Percentiles rank a stretch among this genome's conserved stretches.
phyloP scores from a whole-genome alignment of 2,888 invertebrate genomes.

The Chironomus riparius region DNA sequence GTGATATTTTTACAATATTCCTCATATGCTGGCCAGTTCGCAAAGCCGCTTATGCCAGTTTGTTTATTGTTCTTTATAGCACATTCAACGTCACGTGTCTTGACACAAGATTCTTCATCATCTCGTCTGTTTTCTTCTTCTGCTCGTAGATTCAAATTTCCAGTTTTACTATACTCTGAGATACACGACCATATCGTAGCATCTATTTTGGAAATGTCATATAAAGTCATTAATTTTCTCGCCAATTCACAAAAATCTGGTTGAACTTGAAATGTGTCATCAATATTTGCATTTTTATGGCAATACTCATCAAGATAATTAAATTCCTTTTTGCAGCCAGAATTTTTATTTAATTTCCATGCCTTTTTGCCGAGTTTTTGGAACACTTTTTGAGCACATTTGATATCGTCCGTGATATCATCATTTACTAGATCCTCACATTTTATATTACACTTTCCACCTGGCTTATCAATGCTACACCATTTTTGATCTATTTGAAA shows the following conservation, averaged over 20 bases:
- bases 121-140: background rate
- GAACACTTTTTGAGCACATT: slow-evolving; percentile 54
- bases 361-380: slow-evolving; percentile 60
- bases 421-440: slow-evolving; percentile 58
- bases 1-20: background rate
- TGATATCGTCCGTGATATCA: slow-evolving; percentile 59
- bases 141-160: background rate
- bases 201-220: background rate
- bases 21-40: background rate
- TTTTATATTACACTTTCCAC: slow-evolving; percentile 47
- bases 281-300: background rate
- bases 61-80: background rate
- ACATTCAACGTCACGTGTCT: background rate
- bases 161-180: background rate
- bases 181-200: background rate
- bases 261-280: background rate
- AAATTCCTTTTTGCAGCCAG: background rate
- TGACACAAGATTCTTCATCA: background rate
- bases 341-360: slow-evolving; percentile 34
- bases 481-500: slow-evolving; percentile 57
- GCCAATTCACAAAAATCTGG: background rate
- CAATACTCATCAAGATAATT: background rate
- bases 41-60: background rate
- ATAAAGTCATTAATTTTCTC: background rate
- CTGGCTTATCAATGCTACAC: slow-evolving; percentile 43